Evolutionary conservation across 2,113 vertebrate genomes (phyloP).

Genomic region (Channa maculata): DNA sequence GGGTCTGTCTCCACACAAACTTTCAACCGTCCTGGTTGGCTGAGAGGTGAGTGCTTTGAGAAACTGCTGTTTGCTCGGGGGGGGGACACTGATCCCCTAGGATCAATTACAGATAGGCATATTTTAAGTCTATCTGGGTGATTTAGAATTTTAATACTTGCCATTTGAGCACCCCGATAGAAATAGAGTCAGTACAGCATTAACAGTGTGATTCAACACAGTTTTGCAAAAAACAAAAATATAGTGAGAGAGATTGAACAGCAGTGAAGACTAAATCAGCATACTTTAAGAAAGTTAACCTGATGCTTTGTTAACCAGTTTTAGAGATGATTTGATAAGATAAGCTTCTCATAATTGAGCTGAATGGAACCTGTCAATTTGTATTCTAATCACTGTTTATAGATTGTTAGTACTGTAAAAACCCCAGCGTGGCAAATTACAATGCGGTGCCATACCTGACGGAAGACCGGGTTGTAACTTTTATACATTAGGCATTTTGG

Average conservation of each 20-base stretch:
- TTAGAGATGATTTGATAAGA: no score
- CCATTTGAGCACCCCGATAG: slow-evolving; percentile 61
- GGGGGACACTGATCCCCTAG: slow-evolving; percentile 58
- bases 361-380: no score
- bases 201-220: slow-evolving; percentile 55
- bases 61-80: slow-evolving; percentile 58
- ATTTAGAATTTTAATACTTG: slow-evolving; percentile 60
- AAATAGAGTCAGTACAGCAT: slow-evolving; percentile 34
- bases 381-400: no score
- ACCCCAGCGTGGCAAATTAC: no score
- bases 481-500: no score
- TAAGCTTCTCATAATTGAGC: no score
- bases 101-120: slow-evolving; percentile 65
- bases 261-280: slow-evolving; percentile 6
- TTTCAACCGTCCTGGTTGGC: slow-evolving; percentile 24
- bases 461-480: no score
- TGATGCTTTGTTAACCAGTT: no score
- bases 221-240: slow-evolving; percentile 28
- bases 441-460: no score
- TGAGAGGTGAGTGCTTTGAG: slow-evolving; percentile 56
- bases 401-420: no score
- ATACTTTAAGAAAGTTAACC: no score
- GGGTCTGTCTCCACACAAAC: slow-evolving; percentile 46
- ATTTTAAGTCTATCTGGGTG: slow-evolving; percentile 63
- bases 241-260: not conserved